These are phyloP conservation scores for Gyrodactylus bullatarudis DNA, from an alignment of 1,140 invertebrate genomes.

Conservation along the genomic window DNA sequence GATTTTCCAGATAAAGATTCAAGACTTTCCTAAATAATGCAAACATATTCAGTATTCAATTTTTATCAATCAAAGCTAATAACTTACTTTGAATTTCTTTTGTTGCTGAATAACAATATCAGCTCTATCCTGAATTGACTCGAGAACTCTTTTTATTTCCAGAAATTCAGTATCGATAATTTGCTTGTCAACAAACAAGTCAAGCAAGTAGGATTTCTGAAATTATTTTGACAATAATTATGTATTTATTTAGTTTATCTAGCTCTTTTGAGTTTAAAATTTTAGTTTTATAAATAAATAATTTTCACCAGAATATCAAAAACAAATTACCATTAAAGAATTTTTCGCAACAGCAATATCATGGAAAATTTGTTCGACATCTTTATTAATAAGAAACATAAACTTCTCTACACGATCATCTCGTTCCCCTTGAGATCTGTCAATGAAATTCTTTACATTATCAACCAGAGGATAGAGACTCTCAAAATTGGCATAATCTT, in stretches of 20 bases:
- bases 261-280: conserved; percentile 30
- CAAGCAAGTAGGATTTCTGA: conserved; percentile 35
- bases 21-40: not conserved
- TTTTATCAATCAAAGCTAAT: no score
- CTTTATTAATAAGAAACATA: conserved; percentile 18
- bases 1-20: not conserved
- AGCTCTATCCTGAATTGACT: not conserved
- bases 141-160: not conserved
- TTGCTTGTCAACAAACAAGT: conserved; percentile 31
- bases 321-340: no score
- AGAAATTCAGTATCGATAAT: no score
- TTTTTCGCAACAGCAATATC: no score
- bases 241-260: no score
- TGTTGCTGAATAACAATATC: not conserved
- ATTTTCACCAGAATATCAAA: no score
- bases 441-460: conserved; percentile 18
- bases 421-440: conserved; percentile 19
- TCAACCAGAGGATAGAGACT: conserved; percentile 18
- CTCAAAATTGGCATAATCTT: conserved; percentile 29
- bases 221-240: no score
- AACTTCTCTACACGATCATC: conserved; percentile 20
- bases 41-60: no score
- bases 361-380: conserved; percentile 18
- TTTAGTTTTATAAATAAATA: conserved; percentile 31
- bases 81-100: not conserved